Evolutionary conservation across 2,113 vertebrate species (phyloP).

Genomic region (Nymphicus hollandicus): DNA sequence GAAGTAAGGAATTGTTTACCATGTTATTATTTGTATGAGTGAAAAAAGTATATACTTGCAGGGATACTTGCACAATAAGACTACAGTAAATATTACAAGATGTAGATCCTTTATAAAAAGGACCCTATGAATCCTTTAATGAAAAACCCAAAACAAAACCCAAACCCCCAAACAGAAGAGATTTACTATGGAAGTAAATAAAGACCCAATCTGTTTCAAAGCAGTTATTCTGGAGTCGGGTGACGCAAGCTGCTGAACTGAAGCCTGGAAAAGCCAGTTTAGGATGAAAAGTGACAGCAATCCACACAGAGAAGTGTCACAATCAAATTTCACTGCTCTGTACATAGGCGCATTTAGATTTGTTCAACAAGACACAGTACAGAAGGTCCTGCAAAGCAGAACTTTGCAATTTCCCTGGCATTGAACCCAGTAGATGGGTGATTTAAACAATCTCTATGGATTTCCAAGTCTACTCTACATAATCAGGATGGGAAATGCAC

Average conservation of each 20-base stretch:
- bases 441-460: slow-evolving; percentile 80
- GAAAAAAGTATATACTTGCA: not conserved
- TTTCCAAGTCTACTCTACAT: slow-evolving; percentile 74
- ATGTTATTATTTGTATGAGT: not conserved
- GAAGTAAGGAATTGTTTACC: not conserved
- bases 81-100: not conserved
- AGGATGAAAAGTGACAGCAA: not conserved
- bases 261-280: not conserved
- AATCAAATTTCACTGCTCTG: not conserved
- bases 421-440: slow-evolving; percentile 76
- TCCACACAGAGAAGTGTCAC: not conserved
- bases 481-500: slow-evolving; percentile 82
- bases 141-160: not conserved
- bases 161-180: not conserved
- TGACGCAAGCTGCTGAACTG: not conserved
- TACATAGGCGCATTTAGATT: not conserved
- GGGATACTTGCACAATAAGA: not conserved
- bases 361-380: not conserved
- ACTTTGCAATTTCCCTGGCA: slow-evolving; percentile 66
- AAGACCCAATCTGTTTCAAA: not conserved
- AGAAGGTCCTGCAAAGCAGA: slow-evolving; percentile 5
- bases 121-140: not conserved
- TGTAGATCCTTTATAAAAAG: not conserved
- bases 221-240: not conserved
- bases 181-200: not conserved